phyloP scores from a whole-genome alignment of 2,888 invertebrate species.

The Dynastes grantii region DNA sequence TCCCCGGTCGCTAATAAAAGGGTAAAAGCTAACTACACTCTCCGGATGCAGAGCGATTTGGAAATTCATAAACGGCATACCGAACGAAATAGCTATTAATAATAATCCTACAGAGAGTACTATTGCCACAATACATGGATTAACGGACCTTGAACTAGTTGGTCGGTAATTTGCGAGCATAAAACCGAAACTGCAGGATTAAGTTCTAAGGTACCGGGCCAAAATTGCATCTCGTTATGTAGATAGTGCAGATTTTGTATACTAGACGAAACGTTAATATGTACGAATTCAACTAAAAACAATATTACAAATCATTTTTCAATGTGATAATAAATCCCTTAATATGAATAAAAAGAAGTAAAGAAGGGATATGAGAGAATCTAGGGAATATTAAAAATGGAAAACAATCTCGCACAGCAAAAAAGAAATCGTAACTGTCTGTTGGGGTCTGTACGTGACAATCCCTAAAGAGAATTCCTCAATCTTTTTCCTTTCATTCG shows the following conservation, averaged over 20 bases:
- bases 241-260: neutral
- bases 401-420: neutral
- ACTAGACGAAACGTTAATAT: neutral
- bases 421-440: slow-evolving; percentile 42
- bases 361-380: neutral
- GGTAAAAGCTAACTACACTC: neutral
- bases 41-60: neutral
- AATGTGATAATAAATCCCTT: too few species aligned
- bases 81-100: slow-evolving; percentile 1
- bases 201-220: slow-evolving; percentile 2
- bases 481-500: slow-evolving; percentile 3
- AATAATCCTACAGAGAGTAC: neutral
- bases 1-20: neutral
- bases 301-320: too few species aligned
- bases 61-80: slow-evolving; percentile 24
- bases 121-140: neutral
- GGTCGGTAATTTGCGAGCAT: neutral
- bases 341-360: neutral
- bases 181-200: slow-evolving; percentile 3
- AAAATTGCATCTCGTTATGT: neutral
- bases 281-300: neutral
- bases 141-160: slow-evolving; percentile 3
- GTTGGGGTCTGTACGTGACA: slow-evolving; percentile 28
- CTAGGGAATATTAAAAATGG: slow-evolving; percentile 18
- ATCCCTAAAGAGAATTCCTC: slow-evolving; percentile 9